Conservation (phyloP, 2,888 invertebrate species). For the Xestoiulus laeticollis region DNA sequence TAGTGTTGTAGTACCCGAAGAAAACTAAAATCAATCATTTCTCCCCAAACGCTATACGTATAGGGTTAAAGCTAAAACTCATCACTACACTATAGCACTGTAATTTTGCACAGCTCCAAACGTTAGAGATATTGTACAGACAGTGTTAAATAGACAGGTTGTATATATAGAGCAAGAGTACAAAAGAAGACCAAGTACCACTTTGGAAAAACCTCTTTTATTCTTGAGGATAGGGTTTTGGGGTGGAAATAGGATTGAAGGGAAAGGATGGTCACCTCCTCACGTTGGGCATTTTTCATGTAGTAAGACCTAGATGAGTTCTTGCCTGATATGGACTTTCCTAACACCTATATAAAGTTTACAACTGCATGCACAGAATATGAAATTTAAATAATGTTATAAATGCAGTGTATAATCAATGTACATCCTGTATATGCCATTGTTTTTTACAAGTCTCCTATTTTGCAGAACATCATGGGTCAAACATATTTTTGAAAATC, state of each 20-base stretch:
- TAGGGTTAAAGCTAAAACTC: not conserved
- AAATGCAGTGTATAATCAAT: too few relatives aligned
- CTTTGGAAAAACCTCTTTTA: conserved; percentile 27
- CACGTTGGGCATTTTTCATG: not conserved
- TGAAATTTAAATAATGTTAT: too few relatives aligned
- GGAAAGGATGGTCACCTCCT: not conserved
- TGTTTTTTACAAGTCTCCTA: too few relatives aligned
- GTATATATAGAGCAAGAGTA: not conserved
- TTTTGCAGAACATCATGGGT: too few relatives aligned
- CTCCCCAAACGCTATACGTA: conserved; percentile 4
- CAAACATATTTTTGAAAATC: too few relatives aligned
- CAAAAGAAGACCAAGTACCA: conserved; percentile 43
- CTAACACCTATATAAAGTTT: too few relatives aligned
- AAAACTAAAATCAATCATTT: conserved; percentile 37
- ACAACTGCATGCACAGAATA: too few relatives aligned
- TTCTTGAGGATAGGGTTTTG: not conserved
- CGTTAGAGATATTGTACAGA: not conserved
- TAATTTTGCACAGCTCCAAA: not conserved
- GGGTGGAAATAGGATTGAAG: not conserved
- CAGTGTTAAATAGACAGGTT: conserved; percentile 35
- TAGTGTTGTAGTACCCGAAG: not conserved
- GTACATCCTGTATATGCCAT: too few relatives aligned
- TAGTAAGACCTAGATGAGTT: too few relatives aligned
- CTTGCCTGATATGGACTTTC: too few relatives aligned
- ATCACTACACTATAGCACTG: not conserved